Conservation (phyloP, 2,113 vertebrate species). For the Poeciliopsis retropinna region DNA sequence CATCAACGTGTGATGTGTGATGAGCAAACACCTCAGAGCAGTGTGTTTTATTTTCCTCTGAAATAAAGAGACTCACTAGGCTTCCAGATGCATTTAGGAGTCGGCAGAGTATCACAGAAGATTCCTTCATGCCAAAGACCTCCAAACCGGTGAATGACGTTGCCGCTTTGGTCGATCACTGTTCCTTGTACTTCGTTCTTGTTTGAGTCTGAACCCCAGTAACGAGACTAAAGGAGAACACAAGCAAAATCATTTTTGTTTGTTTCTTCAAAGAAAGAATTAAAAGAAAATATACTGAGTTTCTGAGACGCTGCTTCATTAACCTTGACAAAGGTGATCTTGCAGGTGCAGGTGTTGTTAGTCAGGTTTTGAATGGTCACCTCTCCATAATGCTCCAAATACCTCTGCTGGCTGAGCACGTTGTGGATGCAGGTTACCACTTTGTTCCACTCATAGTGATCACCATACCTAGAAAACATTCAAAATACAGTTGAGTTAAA, state of each 20-base stretch:
- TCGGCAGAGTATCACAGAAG: constrained; percentile 84
- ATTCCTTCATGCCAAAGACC: constrained; percentile 93
- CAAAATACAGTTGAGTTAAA: rapidly evolving
- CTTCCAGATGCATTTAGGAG: constrained; percentile 89
- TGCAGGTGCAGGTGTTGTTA: constrained; percentile 87
- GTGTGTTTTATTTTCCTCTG: not conserved
- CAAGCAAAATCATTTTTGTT: not conserved
- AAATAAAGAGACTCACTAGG: constrained; percentile 83
- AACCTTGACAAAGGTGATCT: constrained; percentile 92
- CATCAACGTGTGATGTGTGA: constrained; percentile 6
- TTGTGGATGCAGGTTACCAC: constrained; percentile 94
- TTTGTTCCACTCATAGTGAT: constrained; percentile 97
- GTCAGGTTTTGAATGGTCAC: constrained; percentile 88
- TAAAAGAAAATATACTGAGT: not conserved
- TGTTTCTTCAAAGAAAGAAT: not conserved
- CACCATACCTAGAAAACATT: constrained; percentile 80
- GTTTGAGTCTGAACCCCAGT: constrained; percentile 84
- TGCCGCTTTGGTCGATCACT: constrained; percentile 85
- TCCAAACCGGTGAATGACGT: constrained; percentile 86
- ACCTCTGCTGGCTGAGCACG: constrained; percentile 90
- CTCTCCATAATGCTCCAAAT: constrained; percentile 93
- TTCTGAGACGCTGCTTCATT: not conserved
- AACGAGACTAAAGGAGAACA: constrained; percentile 80
- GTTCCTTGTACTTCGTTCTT: constrained; percentile 89
- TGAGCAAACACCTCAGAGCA: not conserved